Base-by-base conservation (phyloP, 2,113 vertebrate genomes). In the Amphiprion ocellaris region DNA sequence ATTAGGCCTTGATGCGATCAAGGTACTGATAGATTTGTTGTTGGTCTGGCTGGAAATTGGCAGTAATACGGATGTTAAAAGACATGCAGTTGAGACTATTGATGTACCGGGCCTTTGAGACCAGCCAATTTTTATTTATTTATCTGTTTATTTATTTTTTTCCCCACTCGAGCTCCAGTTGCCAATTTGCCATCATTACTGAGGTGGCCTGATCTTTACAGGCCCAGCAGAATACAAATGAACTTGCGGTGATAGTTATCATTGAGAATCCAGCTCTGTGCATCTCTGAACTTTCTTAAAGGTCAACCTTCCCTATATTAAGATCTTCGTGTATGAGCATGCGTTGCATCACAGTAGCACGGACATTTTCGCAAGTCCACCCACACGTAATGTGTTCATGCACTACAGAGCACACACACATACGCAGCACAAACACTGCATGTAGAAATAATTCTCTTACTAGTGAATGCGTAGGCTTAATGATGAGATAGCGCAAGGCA, bases 61-160 rank as follows among this genome's bases (percentile, higher is more conserved):
- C 75, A 74, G 56, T 81, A 87, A 90, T 82, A 62, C 73, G 77
- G 69, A 87, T 80, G 72, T 84, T 83, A 83, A 79, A 82, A 89
- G 84, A 87, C 62, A 77, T 62, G 82, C 71, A 59, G 61, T 70
- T 55, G 47, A 89, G 60, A 73, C 82, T 83, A 90, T 84, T 89
- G 82, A 85, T 14, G 23, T 76, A 33, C 64, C 59, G 50, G 55
- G 83, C 80, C 80, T 87, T 59, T 88, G 74, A 89, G 83, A 87
- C 37, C 26, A 61, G 47, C 76, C 72, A 53, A 83, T 83, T 92
- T 76, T 79, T 19, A 53, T 21, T 53, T 53, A 53, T 53, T 21
- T 21, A 10, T 74, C 83, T 83, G 15, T 68, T 77, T 17, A 21
- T 53, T 53, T 53, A 21, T 53, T 23, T 53, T 21, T 77, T 86